phyloP scores from a whole-genome alignment of 2,113 vertebrate species.

The Epinephelus cyanopodus region DNA sequence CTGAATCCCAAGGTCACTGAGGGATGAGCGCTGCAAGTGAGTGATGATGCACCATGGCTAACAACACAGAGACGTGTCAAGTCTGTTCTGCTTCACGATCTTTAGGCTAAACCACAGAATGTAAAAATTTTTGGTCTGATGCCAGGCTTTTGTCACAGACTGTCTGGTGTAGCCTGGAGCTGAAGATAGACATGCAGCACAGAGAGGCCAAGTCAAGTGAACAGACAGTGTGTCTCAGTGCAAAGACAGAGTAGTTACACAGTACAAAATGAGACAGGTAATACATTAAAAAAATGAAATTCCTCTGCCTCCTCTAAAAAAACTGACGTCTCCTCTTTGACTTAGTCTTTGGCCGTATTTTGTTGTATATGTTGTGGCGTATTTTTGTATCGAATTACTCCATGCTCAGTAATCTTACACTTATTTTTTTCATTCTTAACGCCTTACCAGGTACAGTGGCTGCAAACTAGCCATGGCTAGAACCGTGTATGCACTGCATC shows the following conservation, averaged over 20 bases:
- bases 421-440: no score
- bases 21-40: not conserved
- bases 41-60: not conserved
- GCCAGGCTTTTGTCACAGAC: not conserved
- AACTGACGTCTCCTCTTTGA: no score
- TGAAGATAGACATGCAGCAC: not conserved
- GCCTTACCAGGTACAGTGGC: no score
- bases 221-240: not conserved
- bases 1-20: not conserved
- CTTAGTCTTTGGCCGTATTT: no score
- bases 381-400: no score
- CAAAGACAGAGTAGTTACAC: not conserved
- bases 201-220: not conserved
- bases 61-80: not conserved
- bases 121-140: not conserved
- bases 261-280: no score
- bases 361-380: no score
- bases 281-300: no score
- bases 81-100: not conserved
- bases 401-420: no score
- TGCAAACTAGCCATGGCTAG: no score
- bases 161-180: not conserved
- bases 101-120: not conserved
- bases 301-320: no score
- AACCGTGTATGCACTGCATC: no score